A percentile compares a stretch with the other conserved stretches of the same genome.
These are phyloP conservation scores for Pteropus alecto DNA, from an alignment of 2,113 vertebrate species.

Conservation along the genomic window DNA sequence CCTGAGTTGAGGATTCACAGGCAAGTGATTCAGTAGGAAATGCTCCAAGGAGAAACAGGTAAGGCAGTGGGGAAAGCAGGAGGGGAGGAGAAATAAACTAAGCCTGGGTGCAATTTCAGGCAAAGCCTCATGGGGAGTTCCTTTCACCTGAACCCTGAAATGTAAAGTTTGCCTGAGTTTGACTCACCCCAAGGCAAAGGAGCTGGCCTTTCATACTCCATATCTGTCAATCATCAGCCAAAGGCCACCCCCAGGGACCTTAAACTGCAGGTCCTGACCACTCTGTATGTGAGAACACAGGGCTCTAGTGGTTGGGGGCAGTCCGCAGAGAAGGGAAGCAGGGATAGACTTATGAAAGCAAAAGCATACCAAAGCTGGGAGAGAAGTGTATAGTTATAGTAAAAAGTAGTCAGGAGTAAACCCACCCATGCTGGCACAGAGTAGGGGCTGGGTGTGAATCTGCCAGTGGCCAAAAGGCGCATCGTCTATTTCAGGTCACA, in stretches of 20 bases:
- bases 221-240: neutral
- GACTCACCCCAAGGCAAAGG: neutral
- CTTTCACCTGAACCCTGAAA: neutral
- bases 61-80: neutral
- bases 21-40: neutral
- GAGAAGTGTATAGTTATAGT: neutral
- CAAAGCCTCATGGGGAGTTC: neutral
- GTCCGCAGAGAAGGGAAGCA: neutral
- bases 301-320: neutral
- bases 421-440: neutral
- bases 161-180: neutral
- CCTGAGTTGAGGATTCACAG: neutral
- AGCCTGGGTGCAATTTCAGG: neutral
- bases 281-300: neutral
- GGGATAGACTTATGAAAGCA: neutral
- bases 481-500: neutral
- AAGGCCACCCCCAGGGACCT: neutral
- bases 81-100: neutral
- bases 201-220: neutral
- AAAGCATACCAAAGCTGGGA: neutral
- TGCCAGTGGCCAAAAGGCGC: neutral
- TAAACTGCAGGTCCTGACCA: neutral
- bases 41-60: neutral
- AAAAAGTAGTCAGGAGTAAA: neutral
- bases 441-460: neutral